Evolutionary conservation across 2,888 invertebrate genomes (phyloP).

Genomic region (Lobophora halterata): DNA sequence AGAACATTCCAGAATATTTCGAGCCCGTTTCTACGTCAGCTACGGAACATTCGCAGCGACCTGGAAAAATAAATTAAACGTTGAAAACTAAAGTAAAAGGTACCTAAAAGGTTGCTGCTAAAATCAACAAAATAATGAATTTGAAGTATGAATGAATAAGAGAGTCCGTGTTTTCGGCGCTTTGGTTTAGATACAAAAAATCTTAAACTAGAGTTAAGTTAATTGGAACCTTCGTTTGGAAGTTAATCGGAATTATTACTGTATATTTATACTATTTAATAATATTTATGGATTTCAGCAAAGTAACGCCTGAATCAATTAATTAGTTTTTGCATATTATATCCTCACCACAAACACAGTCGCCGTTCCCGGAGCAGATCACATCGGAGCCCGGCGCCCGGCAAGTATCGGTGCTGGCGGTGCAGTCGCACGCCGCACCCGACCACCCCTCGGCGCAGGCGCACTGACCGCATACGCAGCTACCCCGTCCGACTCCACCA

Average conservation of each 20-base stretch:
- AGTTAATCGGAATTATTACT: too few species aligned
- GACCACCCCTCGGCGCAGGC: conserved; percentile 82
- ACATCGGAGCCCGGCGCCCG: conserved; percentile 69
- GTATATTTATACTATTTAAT: too few species aligned
- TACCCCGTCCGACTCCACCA: conserved; percentile 84
- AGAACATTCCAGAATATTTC: conserved; percentile 70
- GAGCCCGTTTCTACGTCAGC: conserved; percentile 43
- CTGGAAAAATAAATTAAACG: conserved; percentile 39
- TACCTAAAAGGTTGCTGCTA: too few species aligned
- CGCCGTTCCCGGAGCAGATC: conserved; percentile 87
- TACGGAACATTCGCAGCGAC: conserved; percentile 58
- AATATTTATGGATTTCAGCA: too few species aligned
- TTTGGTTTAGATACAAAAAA: too few species aligned
- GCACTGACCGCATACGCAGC: conserved; percentile 89
- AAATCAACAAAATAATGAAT: too few species aligned
- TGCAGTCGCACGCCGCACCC: conserved; percentile 81
- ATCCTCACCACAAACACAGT: conserved; percentile 85
- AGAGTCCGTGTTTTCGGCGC: too few species aligned
- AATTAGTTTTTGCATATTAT: too few species aligned
- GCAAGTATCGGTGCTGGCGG: conserved; percentile 71
- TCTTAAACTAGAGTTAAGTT: too few species aligned
- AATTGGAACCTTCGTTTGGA: too few species aligned
- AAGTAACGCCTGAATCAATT: too few species aligned
- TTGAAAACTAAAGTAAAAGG: neutral
- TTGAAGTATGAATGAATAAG: too few species aligned